A percentile compares a stretch with the other conserved stretches of the same genome.
Evolutionary conservation across 2,113 vertebrate genomes (phyloP).

Genomic region (Dicentrarchus labrax): DNA sequence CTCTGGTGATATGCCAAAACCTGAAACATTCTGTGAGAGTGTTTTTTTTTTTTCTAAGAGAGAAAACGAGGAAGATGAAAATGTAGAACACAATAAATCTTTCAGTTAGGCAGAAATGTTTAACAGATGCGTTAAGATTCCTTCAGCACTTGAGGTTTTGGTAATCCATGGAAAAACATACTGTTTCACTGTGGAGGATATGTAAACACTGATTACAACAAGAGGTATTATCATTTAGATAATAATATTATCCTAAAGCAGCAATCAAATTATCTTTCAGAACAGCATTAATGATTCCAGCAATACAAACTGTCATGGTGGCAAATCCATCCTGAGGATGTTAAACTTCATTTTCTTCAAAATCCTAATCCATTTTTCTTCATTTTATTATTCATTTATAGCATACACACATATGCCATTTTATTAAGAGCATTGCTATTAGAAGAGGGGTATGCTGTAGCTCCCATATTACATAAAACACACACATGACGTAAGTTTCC

Average conservation of each 20-base stretch:
- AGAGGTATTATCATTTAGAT: constrained; percentile 31
- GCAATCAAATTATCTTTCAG: constrained; percentile 29
- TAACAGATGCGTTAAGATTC: constrained; percentile 71
- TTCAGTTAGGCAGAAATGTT: constrained; percentile 56
- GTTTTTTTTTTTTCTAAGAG: constrained; percentile 1
- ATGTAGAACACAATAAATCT: constrained; percentile 60
- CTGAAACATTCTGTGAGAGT: constrained; percentile 51
- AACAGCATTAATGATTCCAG: neutral
- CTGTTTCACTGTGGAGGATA: constrained; percentile 27
- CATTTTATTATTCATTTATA: neutral
- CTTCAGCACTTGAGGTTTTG: constrained; percentile 61
- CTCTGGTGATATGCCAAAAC: constrained; percentile 59
- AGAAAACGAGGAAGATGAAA: constrained; percentile 33
- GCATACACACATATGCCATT: neutral
- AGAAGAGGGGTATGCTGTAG: constrained; percentile 3
- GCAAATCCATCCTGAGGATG: neutral
- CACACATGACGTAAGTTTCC: constrained; percentile 44
- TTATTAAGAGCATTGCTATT: neutral
- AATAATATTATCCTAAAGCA: constrained; percentile 36
- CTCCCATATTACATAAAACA: constrained; percentile 49
- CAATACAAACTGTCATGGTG: neutral
- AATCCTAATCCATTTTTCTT: neutral
- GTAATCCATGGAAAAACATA: constrained; percentile 44
- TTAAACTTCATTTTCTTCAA: neutral
- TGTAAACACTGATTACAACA: constrained; percentile 43